Evolutionary conservation across 2,113 vertebrate genomes (phyloP).

Genomic region (Asarcornis scutulata): DNA sequence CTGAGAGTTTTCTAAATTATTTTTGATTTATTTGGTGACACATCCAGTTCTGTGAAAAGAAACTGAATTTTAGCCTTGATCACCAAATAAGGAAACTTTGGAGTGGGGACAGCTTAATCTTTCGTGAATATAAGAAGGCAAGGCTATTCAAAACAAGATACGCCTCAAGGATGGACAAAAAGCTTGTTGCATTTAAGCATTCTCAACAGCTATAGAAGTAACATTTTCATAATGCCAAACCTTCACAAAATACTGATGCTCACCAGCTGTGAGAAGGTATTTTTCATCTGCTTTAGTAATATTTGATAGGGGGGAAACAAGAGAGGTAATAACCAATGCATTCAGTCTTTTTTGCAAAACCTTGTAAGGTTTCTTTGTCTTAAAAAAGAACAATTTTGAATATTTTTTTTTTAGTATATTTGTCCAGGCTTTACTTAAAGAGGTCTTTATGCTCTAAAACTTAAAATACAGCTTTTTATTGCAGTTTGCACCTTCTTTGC

Average conservation of each 20-base stretch:
- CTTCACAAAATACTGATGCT: neutral
- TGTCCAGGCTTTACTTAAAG: neutral
- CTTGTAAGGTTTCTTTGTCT: neutral
- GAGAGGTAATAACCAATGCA: neutral
- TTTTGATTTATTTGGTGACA: constrained; percentile 41
- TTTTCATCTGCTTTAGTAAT: neutral
- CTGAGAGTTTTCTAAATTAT: neutral
- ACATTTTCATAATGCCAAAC: neutral
- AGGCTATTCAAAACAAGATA: neutral
- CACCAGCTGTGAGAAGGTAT: neutral
- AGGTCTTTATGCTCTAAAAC: neutral
- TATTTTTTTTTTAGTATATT: neutral
- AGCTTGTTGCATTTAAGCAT: neutral
- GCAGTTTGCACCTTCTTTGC: neutral
- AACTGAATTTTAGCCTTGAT: constrained; percentile 26
- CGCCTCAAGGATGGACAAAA: neutral
- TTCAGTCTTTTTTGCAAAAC: neutral
- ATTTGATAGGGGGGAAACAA: neutral
- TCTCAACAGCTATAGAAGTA: neutral
- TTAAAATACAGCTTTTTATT: neutral
- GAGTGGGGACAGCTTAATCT: neutral
- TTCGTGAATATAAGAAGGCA: neutral
- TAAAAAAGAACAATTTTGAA: neutral
- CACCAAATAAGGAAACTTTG: neutral
- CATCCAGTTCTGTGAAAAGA: neutral